These are phyloP conservation scores for Melolontha melolontha DNA, from an alignment of 2,888 invertebrate species.

Conservation along the genomic window DNA sequence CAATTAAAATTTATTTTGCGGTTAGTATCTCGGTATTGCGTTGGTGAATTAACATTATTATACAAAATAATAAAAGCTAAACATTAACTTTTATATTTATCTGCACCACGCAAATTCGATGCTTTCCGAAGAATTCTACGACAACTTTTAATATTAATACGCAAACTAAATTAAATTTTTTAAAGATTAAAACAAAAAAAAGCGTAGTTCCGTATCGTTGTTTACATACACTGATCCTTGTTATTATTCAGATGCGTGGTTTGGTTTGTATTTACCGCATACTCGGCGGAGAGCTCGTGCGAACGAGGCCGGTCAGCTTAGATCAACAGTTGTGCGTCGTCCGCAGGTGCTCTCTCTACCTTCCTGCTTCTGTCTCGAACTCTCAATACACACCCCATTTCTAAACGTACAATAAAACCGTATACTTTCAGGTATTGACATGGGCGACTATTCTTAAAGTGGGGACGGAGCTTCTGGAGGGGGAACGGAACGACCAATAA, in stretches of 20 bases:
- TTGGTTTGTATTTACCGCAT: slow-evolving; percentile 34
- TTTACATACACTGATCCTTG: not conserved
- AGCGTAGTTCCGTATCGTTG: not conserved
- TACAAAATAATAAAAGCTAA: too few relatives aligned
- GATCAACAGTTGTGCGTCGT: slow-evolving; percentile 55
- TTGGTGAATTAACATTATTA: too few relatives aligned
- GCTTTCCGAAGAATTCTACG: too few relatives aligned
- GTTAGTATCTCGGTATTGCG: too few relatives aligned
- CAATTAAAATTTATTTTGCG: too few relatives aligned
- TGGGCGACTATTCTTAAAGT: slow-evolving; percentile 69
- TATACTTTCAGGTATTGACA: slow-evolving; percentile 60
- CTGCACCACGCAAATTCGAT: too few relatives aligned
- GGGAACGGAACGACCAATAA: slow-evolving; percentile 83
- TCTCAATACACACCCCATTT: slow-evolving; percentile 32
- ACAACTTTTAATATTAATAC: too few relatives aligned
- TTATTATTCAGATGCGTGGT: slow-evolving; percentile 3
- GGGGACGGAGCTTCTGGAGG: slow-evolving; percentile 70
- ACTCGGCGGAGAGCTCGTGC: slow-evolving; percentile 34
- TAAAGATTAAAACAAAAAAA: too few relatives aligned
- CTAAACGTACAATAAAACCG: slow-evolving; percentile 29
- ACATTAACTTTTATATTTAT: too few relatives aligned
- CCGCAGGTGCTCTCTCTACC: slow-evolving; percentile 52
- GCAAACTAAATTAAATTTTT: too few relatives aligned
- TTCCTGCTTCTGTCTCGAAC: slow-evolving; percentile 29
- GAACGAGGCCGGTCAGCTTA: slow-evolving; percentile 38